Evolutionary conservation across 2,888 invertebrate species (phyloP).

Genomic region (Metalampra italica): DNA sequence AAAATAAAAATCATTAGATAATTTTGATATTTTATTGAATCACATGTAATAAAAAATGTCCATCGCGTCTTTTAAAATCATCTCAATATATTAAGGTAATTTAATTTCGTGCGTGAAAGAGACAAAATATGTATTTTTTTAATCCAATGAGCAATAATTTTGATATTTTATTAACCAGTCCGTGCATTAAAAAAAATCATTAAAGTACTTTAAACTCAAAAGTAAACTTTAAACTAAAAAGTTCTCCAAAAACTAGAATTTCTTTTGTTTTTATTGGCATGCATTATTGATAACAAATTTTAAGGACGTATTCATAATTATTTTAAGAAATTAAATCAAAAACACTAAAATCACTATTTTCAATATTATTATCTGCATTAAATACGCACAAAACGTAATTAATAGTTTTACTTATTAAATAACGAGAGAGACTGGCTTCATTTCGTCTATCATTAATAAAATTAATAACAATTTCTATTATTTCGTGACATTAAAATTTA

Average conservation of each 20-base stretch:
- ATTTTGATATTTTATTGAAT: slow-evolving; percentile 49
- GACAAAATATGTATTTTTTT: slow-evolving; percentile 28
- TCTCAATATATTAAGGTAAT: slow-evolving; percentile 21
- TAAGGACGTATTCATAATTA: too few relatives aligned
- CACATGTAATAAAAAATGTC: slow-evolving; percentile 55
- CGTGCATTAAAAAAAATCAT: slow-evolving; percentile 13
- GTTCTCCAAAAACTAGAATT: too few relatives aligned
- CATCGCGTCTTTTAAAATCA: slow-evolving; percentile 20
- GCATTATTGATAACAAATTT: too few relatives aligned
- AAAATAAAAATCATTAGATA: neutral
- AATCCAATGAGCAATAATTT: slow-evolving; percentile 38
- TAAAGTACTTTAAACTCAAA: too few relatives aligned
- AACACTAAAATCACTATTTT: slow-evolving; percentile 4
- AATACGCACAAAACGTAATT: neutral
- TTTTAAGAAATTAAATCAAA: too few relatives aligned
- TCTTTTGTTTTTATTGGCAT: too few relatives aligned
- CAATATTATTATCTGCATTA: neutral
- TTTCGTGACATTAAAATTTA: slow-evolving; percentile 8
- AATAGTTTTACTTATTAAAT: neutral
- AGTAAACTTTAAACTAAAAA: too few relatives aligned
- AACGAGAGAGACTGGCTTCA: slow-evolving; percentile 3
- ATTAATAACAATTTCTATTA: slow-evolving; percentile 10
- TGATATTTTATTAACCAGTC: slow-evolving; percentile 26
- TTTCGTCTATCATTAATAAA: slow-evolving; percentile 10
- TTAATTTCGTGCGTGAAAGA: slow-evolving; percentile 25